Evolutionary conservation across 2,113 vertebrate genomes (phyloP).

Genomic region (Cyprinodon brontotheroides): DNA sequence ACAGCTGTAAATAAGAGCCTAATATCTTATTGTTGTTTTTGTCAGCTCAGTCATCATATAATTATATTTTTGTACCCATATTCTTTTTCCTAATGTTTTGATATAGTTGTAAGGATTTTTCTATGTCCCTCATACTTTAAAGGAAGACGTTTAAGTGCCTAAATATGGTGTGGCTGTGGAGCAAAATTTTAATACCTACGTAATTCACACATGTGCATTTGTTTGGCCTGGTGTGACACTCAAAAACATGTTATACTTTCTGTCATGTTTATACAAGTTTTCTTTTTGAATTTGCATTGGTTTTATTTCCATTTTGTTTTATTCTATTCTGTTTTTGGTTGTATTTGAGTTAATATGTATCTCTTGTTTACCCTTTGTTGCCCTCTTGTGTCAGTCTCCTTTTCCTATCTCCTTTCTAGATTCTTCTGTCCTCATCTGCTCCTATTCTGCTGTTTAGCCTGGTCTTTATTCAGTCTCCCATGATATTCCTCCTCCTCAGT

Average conservation of each 20-base stretch:
- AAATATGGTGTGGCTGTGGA: neutral
- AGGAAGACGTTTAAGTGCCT: neutral
- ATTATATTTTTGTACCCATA: neutral
- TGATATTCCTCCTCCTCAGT: too few species aligned
- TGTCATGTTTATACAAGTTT: neutral
- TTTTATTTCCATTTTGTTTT: too few species aligned
- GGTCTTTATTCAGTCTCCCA: too few species aligned
- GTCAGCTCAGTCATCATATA: conserved; percentile 7
- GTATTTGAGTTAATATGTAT: too few species aligned
- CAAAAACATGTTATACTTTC: conserved; percentile 27
- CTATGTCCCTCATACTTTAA: neutral
- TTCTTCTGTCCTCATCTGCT: too few species aligned
- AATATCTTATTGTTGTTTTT: conserved; percentile 17
- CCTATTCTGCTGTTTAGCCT: too few species aligned
- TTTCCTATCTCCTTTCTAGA: too few species aligned
- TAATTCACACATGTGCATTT: conserved; percentile 28
- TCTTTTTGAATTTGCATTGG: too few species aligned
- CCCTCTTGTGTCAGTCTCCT: too few species aligned
- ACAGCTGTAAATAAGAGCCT: conserved; percentile 11
- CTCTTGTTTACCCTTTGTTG: too few species aligned
- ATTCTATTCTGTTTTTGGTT: too few species aligned
- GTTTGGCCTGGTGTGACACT: conserved; percentile 23
- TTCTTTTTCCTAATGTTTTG: neutral
- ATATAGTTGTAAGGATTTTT: neutral
- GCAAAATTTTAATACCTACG: conserved; percentile 25